Percentiles rank a stretch among this genome's conserved stretches.
Evolutionary conservation across 2,113 vertebrate genomes (phyloP).

Genomic region (Aramus guarauna): DNA sequence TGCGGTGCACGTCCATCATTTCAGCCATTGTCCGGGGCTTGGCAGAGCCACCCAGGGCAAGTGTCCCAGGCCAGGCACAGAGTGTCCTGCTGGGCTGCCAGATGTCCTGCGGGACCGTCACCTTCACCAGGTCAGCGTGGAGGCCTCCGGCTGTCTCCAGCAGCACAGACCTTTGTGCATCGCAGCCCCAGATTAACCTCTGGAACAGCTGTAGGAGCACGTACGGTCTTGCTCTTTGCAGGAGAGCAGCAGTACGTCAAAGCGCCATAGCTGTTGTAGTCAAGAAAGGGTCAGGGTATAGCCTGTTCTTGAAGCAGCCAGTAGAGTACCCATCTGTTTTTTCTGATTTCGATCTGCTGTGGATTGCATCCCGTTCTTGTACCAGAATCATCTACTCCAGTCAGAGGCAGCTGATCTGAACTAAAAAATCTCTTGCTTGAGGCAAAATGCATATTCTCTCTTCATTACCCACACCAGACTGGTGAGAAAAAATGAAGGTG

Average conservation of each 20-base stretch:
- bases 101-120: accelerated
- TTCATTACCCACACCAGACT: not conserved
- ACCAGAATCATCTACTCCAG: not conserved
- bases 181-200: not conserved
- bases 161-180: not conserved
- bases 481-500: not conserved
- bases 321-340: not conserved
- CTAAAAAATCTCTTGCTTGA: constrained; percentile 5
- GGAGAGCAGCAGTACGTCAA: not conserved
- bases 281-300: not conserved
- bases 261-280: not conserved
- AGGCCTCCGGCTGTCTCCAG: not conserved
- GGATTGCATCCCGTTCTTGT: not conserved
- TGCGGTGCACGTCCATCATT: accelerated
- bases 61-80: not conserved
- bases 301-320: not conserved
- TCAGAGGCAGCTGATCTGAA: constrained; percentile 21
- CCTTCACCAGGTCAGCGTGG: not conserved
- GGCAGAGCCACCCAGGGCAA: accelerated
- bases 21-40: accelerated
- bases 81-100: not conserved
- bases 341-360: not conserved
- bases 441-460: constrained; percentile 19
- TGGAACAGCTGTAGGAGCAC: not conserved
- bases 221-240: not conserved